phyloP scores from a whole-genome alignment of 1,140 invertebrate species.

The Eubasilissa regina region DNA sequence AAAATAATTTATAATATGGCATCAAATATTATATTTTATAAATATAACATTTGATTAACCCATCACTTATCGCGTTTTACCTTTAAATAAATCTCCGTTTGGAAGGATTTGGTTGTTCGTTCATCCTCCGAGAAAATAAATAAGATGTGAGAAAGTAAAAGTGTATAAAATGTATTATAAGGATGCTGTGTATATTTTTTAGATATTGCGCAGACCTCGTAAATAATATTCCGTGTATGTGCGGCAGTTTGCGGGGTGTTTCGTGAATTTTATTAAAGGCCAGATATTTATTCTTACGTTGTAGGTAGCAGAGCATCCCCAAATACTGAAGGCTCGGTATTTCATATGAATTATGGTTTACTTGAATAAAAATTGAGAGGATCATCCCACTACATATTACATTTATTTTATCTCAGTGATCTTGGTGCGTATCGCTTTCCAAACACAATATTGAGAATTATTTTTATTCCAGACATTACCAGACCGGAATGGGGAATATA shows the following conservation, averaged over 20 bases:
- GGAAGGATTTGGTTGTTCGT: neutral
- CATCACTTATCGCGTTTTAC: neutral
- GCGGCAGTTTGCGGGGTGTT: conserved; percentile 12
- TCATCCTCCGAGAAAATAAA: conserved; percentile 24
- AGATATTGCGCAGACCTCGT: conserved; percentile 46
- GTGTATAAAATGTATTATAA: conserved; percentile 14
- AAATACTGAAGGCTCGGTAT: no score
- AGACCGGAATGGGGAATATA: no score
- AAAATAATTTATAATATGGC: no score
- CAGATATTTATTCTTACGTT: neutral
- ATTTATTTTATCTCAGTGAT: no score
- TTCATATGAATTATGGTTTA: no score
- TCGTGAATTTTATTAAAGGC: conserved; percentile 45
- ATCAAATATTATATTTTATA: no score
- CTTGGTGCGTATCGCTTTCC: no score
- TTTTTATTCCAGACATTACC: no score
- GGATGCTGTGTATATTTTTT: conserved; percentile 39
- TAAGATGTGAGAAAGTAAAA: conserved; percentile 9
- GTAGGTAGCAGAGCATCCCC: no score
- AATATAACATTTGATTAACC: neutral
- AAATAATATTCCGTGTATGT: conserved; percentile 48
- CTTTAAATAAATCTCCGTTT: neutral
- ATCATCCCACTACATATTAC: no score
- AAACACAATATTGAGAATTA: no score
- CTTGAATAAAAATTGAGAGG: no score